Percentiles rank a stretch among this genome's conserved stretches.
These are phyloP conservation scores for Phycodurus eques DNA, from an alignment of 2,113 vertebrate genomes.

Conservation along the genomic window DNA sequence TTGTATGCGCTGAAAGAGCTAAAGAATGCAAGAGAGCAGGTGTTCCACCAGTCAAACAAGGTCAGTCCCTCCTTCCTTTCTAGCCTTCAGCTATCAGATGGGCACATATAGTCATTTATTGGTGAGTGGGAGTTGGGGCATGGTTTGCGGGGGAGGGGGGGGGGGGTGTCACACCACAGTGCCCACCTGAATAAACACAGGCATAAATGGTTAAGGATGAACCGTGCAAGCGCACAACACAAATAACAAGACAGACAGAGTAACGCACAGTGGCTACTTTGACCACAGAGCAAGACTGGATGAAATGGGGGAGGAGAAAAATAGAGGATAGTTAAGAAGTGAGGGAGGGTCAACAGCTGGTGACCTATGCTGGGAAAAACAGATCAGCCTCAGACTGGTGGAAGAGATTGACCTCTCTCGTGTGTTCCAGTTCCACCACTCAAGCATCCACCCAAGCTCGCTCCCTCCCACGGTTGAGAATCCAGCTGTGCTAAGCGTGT, in stretches of 20 bases:
- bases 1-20: constrained; percentile 5
- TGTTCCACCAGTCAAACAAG: constrained; percentile 53
- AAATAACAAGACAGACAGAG: constrained; percentile 34
- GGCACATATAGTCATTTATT: constrained; percentile 33
- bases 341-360: constrained; percentile 74
- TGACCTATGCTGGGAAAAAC: constrained; percentile 74
- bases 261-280: constrained; percentile 61
- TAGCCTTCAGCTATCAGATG: constrained; percentile 38
- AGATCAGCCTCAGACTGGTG: constrained; percentile 63
- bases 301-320: constrained; percentile 17
- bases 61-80: constrained; percentile 44
- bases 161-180: constrained; percentile 48
- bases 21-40: constrained; percentile 37
- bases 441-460: constrained; percentile 9
- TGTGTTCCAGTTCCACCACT: constrained; percentile 40
- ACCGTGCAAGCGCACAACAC: constrained; percentile 38
- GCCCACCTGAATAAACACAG: constrained; percentile 79
- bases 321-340: constrained; percentile 35
- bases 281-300: constrained; percentile 30
- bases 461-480: constrained; percentile 36
- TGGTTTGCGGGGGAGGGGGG: too few relatives aligned
- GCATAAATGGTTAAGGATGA: constrained; percentile 70
- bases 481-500: constrained; percentile 54
- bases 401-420: constrained; percentile 57
- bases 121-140: constrained; percentile 24